Base-by-base conservation (phyloP, 1,140 invertebrate genomes). In the Uloborus diversus region DNA sequence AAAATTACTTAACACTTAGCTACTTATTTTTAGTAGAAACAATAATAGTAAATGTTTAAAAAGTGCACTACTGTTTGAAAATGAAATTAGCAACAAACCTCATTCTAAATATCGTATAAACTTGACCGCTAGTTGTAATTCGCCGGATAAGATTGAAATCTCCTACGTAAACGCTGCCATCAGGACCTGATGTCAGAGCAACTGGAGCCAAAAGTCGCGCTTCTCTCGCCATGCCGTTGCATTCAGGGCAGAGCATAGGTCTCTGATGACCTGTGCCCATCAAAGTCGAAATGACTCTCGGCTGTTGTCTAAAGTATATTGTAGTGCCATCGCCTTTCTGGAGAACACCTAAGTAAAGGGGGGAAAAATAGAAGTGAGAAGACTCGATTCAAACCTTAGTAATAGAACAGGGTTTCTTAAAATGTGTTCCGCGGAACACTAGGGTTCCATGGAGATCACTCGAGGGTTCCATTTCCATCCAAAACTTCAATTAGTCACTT, bases 291-390 rank as follows among this genome's bases (percentile, higher is more conserved):
- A 98, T 93, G 1, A 96, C 93, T 70, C 94, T 89, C 0, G 96
- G 96, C 85, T 96, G 95, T 85, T 98, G 95, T 84, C 96, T 96
- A 83, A 98, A 86, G 85, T 98, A 98, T 78, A 98, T 96, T 84
- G 97, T 98, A 0, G 95, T 94, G 20, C 97, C 97, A 86, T 99
- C 97, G 33, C 97, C 97, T 86, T 98, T 98, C 87, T 99, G 96
- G 1, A 99, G 89, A 82, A 99, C 98, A 27, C 95, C 96, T 90
- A 97, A 85, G 98, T 98, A 59, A 27, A 0, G n/a, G n/a, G n/a
- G n/a, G n/a, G n/a, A n/a, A n/a, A n/a, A n/a, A n/a, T n/a, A n/a
- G n/a, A n/a, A n/a, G n/a, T n/a, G n/a, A n/a, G n/a, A n/a, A n/a
- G n/a, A n/a, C n/a, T n/a, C n/a, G n/a, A n/a, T n/a, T n/a, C n/a